Conservation (phyloP, 2,888 invertebrate genomes). For the Chymomyza fuscimana region DNA sequence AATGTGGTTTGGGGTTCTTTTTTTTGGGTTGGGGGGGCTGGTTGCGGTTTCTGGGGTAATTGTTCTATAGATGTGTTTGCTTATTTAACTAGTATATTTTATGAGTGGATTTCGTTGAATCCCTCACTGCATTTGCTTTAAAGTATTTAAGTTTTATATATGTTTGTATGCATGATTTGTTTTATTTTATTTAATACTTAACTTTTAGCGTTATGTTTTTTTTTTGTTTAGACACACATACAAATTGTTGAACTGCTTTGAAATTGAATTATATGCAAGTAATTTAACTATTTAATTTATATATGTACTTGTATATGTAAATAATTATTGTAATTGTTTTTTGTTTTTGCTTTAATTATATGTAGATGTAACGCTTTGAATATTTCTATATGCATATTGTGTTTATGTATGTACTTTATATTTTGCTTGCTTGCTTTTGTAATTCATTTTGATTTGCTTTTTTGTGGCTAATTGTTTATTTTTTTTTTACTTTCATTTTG, state of each 20-base stretch:
- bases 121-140: constrained; percentile 5
- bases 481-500: constrained; percentile 43
- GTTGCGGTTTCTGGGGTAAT: constrained; percentile 51
- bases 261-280: constrained; percentile 47
- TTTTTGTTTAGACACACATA: constrained; percentile 57
- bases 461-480: constrained; percentile 35
- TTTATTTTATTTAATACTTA: constrained; percentile 69
- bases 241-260: constrained; percentile 45
- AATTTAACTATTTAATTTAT: constrained; percentile 58
- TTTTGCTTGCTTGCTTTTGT: constrained; percentile 32
- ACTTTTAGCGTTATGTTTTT: constrained; percentile 50
- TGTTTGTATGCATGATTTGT: constrained; percentile 52
- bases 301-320: constrained; percentile 25
- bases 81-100: constrained; percentile 58
- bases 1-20: neutral
- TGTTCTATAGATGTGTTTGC: constrained; percentile 68
- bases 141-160: constrained; percentile 42
- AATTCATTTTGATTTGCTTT: constrained; percentile 38
- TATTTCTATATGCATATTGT: constrained; percentile 52
- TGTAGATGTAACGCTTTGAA: constrained; percentile 49
- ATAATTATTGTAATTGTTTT: constrained; percentile 23
- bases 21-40: constrained; percentile 41
- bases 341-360: constrained; percentile 37
- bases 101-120: constrained; percentile 23
- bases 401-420: constrained; percentile 1